Evolutionary conservation across 2,113 vertebrate genomes (phyloP), one percentile per base, ranked within the genome.

Genomic region (Coregonus clupeaformis): DNA sequence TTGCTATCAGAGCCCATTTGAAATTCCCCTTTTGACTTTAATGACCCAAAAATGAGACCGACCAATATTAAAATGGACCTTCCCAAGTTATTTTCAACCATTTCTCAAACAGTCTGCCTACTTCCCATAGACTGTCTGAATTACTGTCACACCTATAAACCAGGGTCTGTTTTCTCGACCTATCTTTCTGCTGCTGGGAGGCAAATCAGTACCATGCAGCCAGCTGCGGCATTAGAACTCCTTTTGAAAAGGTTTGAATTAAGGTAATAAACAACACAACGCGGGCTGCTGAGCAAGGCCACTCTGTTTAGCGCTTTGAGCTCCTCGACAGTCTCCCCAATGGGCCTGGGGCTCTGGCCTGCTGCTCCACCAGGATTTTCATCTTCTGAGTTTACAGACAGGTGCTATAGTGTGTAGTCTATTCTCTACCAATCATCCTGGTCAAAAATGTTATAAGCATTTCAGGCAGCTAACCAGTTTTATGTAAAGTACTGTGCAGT

Each of bases 221-320:
- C 63, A 42, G 13, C 24, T 65, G 3, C 24, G 12, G 25, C 1
- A 3, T 42, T 47, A 52, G 32, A 42, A 42, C 36, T 42, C 29
- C 22, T 72, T 55, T 18, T 66, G 55, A n/a, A 27, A 25, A 20
- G 7, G 36, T 42, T 42, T 71, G 75, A 69, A 80, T 78, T 74
- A 77, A 82, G 73, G 83, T 75, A 77, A 14, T 69, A 76, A 69
- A 62, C 11, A 25, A 36, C 30, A 20, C 74, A 52, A 18, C 36
- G 9, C 2, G 9, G 14, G 49, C 49, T 16, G 49, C 16, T 36
- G 27, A 29, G 66, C 74, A 60, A 32, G 67, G 52, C 30, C 32
- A 52, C 49, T 52, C 16, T 18, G 16, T 52, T 52, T 18, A 16
- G 13, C 16, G 49, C 49, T 18, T 18, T 18, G 14, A 5, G 49